phyloP scores from a whole-genome alignment of 2,113 vertebrate species.

The Nothocercus julius region DNA sequence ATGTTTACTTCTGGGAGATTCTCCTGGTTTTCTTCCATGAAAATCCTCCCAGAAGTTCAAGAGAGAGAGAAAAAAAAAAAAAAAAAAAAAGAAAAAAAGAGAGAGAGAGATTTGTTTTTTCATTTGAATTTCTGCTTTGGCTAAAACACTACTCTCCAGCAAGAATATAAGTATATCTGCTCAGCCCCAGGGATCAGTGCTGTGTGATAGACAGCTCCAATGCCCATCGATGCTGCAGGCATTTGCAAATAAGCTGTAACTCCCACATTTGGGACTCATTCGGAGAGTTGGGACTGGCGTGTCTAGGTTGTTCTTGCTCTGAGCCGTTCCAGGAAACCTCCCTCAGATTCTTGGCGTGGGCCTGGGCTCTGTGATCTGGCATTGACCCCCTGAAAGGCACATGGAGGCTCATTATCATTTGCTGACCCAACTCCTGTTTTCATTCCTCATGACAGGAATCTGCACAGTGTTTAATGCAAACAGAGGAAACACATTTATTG shows the following conservation, averaged over 20 bases:
- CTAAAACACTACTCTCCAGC: background rate
- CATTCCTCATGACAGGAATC: slow-evolving; percentile 69
- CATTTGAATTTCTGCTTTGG: background rate
- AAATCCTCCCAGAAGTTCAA: slow-evolving; percentile 36
- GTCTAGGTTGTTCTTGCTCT: background rate
- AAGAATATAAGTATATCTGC: background rate
- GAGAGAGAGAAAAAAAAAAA: background rate
- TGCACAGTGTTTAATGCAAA: slow-evolving; percentile 59
- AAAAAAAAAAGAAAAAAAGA: background rate
- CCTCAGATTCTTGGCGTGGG: slow-evolving; percentile 11
- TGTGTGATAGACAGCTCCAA: background rate
- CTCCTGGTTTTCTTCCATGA: slow-evolving; percentile 11
- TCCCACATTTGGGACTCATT: background rate
- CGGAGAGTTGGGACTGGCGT: background rate
- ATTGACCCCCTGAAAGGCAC: slow-evolving; percentile 61
- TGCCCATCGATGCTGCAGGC: background rate
- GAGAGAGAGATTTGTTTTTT: background rate
- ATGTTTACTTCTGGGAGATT: slow-evolving; percentile 22
- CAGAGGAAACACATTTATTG: slow-evolving; percentile 68
- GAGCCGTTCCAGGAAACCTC: slow-evolving; percentile 57
- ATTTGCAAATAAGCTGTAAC: background rate
- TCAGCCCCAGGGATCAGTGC: background rate
- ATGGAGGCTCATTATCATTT: slow-evolving; percentile 60
- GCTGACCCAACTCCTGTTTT: slow-evolving; percentile 73
- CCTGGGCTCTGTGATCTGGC: slow-evolving; percentile 58